Evolutionary conservation across 2,113 vertebrate genomes (phyloP).

Genomic region (Crotalus tigris): DNA sequence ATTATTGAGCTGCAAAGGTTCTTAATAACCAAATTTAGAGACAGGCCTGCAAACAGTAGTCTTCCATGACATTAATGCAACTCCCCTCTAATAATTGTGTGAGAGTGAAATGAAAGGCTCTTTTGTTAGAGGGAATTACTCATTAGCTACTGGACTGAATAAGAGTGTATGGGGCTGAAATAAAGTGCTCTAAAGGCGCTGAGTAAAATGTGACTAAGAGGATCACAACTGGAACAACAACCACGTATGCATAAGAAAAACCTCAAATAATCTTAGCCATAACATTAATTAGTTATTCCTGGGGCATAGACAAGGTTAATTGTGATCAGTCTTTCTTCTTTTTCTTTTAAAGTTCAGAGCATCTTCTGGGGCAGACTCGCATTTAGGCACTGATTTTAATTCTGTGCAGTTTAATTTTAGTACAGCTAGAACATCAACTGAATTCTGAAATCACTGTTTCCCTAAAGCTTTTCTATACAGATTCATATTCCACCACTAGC

Average conservation of each 20-base stretch:
- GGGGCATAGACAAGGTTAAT: background rate
- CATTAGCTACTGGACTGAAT: constrained; percentile 74
- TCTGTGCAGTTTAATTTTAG: background rate
- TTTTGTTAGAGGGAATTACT: constrained; percentile 78
- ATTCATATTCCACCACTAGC: background rate
- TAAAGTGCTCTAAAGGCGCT: constrained; percentile 65
- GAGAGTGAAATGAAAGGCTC: constrained; percentile 71
- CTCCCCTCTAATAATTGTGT: constrained; percentile 76
- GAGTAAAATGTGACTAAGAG: constrained; percentile 70
- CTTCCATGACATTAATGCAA: constrained; percentile 73
- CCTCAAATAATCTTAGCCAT: constrained; percentile 46
- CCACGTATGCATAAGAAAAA: constrained; percentile 57
- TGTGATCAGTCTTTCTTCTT: background rate
- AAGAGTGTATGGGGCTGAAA: constrained; percentile 67
- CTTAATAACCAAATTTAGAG: constrained; percentile 79
- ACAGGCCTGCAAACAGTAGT: constrained; percentile 71
- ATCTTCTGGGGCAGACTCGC: background rate
- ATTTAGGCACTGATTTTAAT: background rate
- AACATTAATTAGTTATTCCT: background rate
- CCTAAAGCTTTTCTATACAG: background rate
- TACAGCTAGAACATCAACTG: background rate
- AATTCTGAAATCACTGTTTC: background rate
- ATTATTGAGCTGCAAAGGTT: constrained; percentile 77
- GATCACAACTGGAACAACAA: constrained; percentile 67
- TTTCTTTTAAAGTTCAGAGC: background rate